Percentiles rank a stretch among this genome's conserved stretches.
Evolutionary conservation across 2,888 invertebrate species (phyloP).

Genomic region (Antheraea yamamai): DNA sequence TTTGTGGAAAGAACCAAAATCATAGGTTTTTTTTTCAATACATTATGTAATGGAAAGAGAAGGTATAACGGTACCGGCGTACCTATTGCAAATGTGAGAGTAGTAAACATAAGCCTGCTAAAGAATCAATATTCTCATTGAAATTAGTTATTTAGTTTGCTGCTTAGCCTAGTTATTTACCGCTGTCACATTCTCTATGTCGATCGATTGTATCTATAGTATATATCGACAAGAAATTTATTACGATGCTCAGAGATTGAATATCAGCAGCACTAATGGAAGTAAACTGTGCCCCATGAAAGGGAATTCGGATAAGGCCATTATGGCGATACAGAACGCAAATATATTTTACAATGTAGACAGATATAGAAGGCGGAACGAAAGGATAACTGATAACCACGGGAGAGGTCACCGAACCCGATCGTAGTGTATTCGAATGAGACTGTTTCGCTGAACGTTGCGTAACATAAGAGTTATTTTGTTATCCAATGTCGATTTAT

Average conservation of each 20-base stretch:
- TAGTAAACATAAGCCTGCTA: no score
- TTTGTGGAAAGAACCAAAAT: no score
- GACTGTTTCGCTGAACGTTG: slow-evolving; percentile 29
- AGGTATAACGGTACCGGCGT: no score
- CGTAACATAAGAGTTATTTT: slow-evolving; percentile 6
- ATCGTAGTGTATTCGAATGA: slow-evolving; percentile 26
- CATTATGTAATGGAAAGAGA: no score
- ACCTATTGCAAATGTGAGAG: no score
- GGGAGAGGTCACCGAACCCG: slow-evolving; percentile 36
- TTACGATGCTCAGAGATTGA: slow-evolving; percentile 15
- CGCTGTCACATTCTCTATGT: no score
- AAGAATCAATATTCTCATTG: no score
- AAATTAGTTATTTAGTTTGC: no score
- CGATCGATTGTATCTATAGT: not conserved
- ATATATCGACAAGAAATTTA: slow-evolving; percentile 1
- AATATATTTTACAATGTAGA: slow-evolving; percentile 32
- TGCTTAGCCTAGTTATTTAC: no score
- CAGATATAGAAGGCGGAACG: slow-evolving; percentile 32
- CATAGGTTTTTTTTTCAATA: no score
- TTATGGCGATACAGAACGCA: slow-evolving; percentile 38
- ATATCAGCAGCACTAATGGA: slow-evolving; percentile 19
- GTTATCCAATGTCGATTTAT: not conserved
- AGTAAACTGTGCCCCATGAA: slow-evolving; percentile 22
- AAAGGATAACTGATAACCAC: slow-evolving; percentile 36
- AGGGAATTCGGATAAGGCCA: slow-evolving; percentile 27